Base-by-base conservation (phyloP, 2,797 vertebrate genomes). In the Cynodonichthys magdalenae region DNA sequence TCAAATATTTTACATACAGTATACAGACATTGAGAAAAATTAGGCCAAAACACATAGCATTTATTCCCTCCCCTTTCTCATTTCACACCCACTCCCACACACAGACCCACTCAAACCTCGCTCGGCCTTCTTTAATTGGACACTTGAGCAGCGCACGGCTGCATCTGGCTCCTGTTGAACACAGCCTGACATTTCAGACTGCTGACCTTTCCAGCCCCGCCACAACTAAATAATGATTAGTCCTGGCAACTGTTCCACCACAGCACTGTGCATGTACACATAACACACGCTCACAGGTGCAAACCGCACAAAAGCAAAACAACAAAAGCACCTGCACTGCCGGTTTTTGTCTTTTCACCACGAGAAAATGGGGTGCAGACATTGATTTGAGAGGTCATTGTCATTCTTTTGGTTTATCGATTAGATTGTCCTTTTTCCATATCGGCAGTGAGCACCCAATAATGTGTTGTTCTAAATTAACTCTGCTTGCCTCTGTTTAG, bases 171-270 rank as follows among this genome's bases (percentile, higher is more conserved):
- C 66, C 93, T 95, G 96, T 95, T 97, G 96, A 98, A 90, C 89
- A 90, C 90, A 96, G 90, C 90, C 94, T 98, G 97, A 98, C 97
- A 98, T 98, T 98, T 99, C 95, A 96, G 96, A 96, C 95, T 94
- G 94, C 94, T 98, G 96, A 98, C 97, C 97, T 99, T 98, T 99
- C 95, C 94, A 95, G 94, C 92, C 93, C 93, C 90, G 67, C 92
- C 93, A 92, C 94, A 94, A 95, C 95, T 96, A 95, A 94, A 95
- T 96, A 98, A 98, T 98, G 96, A 98, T 97, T 95, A 96, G 95
- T 92, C 91, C 91, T 93, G 93, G 91, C 94, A 94, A 96, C 96
- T 95, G 95, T 96, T 95, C 94, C 90, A 92, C 93, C 92, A 94
- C 73, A 57, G 95, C 93, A 93, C 90, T 74, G 90, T 19, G 53